Conservation (phyloP, 2,113 vertebrate genomes). For the Alces alces region DNA sequence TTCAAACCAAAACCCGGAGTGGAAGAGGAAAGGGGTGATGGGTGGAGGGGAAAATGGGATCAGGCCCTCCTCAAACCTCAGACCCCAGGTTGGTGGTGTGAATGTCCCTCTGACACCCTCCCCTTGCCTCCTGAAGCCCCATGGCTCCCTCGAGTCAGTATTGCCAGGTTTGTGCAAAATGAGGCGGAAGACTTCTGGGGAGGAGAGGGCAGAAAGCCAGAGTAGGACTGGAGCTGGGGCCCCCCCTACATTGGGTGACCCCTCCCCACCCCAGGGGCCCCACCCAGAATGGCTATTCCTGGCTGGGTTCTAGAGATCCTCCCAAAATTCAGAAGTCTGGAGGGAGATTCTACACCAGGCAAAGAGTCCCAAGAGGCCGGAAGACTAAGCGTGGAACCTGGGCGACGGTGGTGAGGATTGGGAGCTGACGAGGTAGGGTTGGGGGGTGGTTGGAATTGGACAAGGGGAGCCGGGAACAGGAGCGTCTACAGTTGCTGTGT, state of each 20-base stretch:
- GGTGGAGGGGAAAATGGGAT: neutral
- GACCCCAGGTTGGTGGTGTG: neutral
- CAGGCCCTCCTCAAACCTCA: neutral
- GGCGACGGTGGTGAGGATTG: fast-evolving
- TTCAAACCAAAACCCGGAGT: neutral
- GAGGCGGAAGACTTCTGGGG: conserved; percentile 63
- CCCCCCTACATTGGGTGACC: neutral
- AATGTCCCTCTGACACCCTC: neutral
- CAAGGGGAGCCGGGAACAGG: neutral
- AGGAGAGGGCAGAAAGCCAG: neutral
- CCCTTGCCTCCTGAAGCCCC: neutral
- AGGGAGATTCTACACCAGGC: neutral
- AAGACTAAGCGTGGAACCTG: conserved; percentile 41
- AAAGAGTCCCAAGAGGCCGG: neutral
- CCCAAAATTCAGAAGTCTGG: neutral
- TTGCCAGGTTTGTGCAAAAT: conserved; percentile 64
- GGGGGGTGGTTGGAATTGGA: neutral
- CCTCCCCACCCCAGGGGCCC: neutral
- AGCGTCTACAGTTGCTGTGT: conserved; percentile 73
- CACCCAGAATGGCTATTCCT: conserved; percentile 49
- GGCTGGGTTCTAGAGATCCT: neutral
- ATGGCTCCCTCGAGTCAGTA: neutral
- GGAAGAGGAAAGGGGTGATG: neutral
- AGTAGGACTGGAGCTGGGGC: neutral
- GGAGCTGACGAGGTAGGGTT: fast-evolving